Percentiles rank a stretch among this genome's conserved stretches.
Conservation (phyloP, 2,113 vertebrate species). For the Malurus elegans region DNA sequence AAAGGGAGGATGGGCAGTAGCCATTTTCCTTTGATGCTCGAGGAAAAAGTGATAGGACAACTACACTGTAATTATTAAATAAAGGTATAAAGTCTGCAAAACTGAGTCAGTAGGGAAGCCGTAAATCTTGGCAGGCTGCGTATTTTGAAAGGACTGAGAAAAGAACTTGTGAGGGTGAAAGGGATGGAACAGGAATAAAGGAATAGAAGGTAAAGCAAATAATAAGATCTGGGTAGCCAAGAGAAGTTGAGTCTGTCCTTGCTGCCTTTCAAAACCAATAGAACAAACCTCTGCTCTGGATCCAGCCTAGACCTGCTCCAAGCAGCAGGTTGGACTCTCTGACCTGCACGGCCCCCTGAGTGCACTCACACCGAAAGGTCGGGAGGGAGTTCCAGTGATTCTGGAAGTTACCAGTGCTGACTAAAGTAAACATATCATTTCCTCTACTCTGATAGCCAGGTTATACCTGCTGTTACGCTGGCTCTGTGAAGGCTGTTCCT, state of each 20-base stretch:
- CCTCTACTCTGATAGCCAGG: background rate
- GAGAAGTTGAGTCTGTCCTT: background rate
- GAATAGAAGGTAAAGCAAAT: background rate
- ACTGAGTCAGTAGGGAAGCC: background rate
- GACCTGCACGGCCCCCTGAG: background rate
- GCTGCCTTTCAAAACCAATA: background rate
- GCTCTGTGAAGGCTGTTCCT: background rate
- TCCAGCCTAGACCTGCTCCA: background rate
- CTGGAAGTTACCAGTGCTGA: fast-evolving
- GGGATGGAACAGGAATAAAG: background rate
- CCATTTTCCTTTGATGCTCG: background rate
- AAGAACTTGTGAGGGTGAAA: background rate
- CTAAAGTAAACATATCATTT: background rate
- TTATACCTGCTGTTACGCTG: background rate
- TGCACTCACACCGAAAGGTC: fast-evolving
- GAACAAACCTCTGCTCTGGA: background rate
- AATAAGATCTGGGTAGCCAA: background rate
- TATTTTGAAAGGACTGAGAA: background rate
- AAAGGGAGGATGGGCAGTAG: background rate
- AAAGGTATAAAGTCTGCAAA: background rate
- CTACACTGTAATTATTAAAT: background rate
- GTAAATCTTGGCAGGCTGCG: background rate
- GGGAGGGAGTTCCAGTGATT: background rate
- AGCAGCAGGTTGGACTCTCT: background rate
- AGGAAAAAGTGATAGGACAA: background rate